Evolutionary conservation across 2,113 vertebrate species (phyloP).

Genomic region (Litocranius walleri): DNA sequence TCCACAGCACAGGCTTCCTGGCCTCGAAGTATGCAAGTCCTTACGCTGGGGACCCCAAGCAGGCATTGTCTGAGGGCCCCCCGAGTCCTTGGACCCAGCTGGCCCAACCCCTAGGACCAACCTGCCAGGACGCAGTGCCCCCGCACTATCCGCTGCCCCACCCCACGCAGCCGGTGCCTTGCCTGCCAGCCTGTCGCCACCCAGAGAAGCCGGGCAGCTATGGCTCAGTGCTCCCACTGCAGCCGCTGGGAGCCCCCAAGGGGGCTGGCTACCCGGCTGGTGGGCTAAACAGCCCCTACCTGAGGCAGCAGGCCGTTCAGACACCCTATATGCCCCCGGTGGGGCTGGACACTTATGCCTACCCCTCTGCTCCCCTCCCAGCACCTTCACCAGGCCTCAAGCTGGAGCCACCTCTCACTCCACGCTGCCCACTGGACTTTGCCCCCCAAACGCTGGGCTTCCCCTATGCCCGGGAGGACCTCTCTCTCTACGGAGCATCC

Average conservation of each 20-base stretch:
- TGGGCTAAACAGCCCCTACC: constrained; percentile 50
- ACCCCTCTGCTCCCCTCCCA: neutral
- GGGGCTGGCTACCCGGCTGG: neutral
- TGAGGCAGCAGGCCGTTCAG: constrained; percentile 69
- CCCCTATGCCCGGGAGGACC: constrained; percentile 43
- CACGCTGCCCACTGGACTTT: constrained; percentile 73
- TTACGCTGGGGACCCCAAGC: constrained; percentile 69
- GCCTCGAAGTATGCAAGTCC: constrained; percentile 74
- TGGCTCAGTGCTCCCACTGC: constrained; percentile 2
- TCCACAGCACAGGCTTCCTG: constrained; percentile 45
- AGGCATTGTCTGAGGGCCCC: constrained; percentile 39
- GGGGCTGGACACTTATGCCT: constrained; percentile 72
- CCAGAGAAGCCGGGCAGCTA: constrained; percentile 68
- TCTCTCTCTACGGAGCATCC: constrained; percentile 57
- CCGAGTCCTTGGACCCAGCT: constrained; percentile 77
- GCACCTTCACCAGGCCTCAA: constrained; percentile 69
- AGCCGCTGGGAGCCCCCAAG: constrained; percentile 54
- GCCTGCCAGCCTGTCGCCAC: constrained; percentile 78
- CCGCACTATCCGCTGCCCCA: constrained; percentile 78
- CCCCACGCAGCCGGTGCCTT: constrained; percentile 80
- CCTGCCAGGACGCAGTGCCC: constrained; percentile 78
- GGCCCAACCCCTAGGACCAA: constrained; percentile 67
- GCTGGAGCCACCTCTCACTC: constrained; percentile 66
- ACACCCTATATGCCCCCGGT: constrained; percentile 57
- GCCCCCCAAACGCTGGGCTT: neutral